Base-by-base conservation (phyloP, 2,888 invertebrate species). In the Bellardia bayeri region DNA sequence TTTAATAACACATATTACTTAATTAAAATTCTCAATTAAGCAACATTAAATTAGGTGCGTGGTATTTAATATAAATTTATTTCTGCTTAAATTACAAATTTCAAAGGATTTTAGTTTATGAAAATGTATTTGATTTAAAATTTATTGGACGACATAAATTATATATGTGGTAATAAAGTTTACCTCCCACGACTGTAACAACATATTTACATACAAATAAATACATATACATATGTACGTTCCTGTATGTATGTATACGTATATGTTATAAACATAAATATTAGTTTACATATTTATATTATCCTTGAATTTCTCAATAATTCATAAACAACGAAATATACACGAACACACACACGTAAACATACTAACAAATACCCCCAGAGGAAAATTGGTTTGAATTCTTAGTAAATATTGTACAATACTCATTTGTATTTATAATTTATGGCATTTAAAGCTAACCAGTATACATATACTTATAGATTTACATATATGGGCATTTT, bases 301-400 rank as follows among this genome's bases (percentile, higher is more conserved):
- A 64, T 51, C 63, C 51, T 23, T 63, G 49, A 49, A 51, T 64
- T 64, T 37, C 54, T 63, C 51, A 51, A 76, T 63, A 76, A 76
- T 51, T 49, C 64, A 76, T 51, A 76, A 76, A 51, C 63, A 76
- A 37, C 51, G 64, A 40, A 64, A 16, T 40, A 37, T 13, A 64
- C 49, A 49, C 13, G 51, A 2, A 23, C 4, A 30, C 9, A 8
- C 11, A 40, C 7, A 37, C 37, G 9, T 9, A 64, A 8, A 63
- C 9, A 8, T 40, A 64, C n/a, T n/a, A 33, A 33, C 30, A 16
- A 49, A 64, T 64, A 51, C 16, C 75, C 51, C 64, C 16, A 63
- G 45, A 45, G n/a, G n/a, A 51, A 63, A 76, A 76, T 76, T 37
- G 63, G 56, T 63, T 76, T 51, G 33, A 64, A 51, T 76, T 76